These are phyloP conservation scores for Triops cancriformis DNA, from an alignment of 1,140 invertebrate species.

Conservation along the genomic window DNA sequence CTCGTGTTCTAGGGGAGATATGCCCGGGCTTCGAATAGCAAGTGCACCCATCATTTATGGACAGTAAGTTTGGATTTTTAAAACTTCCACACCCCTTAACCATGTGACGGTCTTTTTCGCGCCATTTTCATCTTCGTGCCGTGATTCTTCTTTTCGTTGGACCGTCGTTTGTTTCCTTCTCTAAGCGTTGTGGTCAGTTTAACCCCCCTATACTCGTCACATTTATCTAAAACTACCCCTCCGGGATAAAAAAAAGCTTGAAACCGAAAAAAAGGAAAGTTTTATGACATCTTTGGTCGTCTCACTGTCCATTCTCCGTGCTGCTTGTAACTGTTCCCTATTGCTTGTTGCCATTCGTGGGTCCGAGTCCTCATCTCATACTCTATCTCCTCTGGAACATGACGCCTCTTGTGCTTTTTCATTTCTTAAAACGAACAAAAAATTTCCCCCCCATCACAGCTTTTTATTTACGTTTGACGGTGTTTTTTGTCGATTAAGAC, in stretches of 20 bases:
- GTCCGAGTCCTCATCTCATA: conserved; percentile 8
- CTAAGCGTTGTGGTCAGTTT: not conserved
- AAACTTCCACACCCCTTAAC: not conserved
- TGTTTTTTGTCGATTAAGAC: conserved; percentile 6
- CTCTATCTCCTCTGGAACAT: conserved; percentile 13
- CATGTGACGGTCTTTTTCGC: not conserved
- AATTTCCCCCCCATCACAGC: too few species aligned
- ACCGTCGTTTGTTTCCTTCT: not conserved
- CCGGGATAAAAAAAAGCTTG: too few species aligned
- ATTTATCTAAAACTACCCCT: not conserved
- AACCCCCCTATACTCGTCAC: not conserved
- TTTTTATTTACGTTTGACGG: not conserved
- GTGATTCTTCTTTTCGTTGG: conserved; percentile 22
- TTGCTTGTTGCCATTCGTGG: not conserved
- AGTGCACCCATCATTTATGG: conserved; percentile 21
- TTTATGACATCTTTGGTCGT: not conserved
- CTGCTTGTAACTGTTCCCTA: not conserved
- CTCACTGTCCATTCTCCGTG: not conserved
- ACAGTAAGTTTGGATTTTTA: conserved; percentile 24
- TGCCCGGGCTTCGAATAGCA: conserved; percentile 23
- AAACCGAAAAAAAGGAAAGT: not conserved
- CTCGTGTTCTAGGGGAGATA: conserved; percentile 24
- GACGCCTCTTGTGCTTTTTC: not conserved
- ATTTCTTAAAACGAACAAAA: not conserved
- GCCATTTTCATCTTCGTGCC: not conserved